Conservation (phyloP, 2,797 vertebrate species). For the Dicrostonyx torquatus region DNA sequence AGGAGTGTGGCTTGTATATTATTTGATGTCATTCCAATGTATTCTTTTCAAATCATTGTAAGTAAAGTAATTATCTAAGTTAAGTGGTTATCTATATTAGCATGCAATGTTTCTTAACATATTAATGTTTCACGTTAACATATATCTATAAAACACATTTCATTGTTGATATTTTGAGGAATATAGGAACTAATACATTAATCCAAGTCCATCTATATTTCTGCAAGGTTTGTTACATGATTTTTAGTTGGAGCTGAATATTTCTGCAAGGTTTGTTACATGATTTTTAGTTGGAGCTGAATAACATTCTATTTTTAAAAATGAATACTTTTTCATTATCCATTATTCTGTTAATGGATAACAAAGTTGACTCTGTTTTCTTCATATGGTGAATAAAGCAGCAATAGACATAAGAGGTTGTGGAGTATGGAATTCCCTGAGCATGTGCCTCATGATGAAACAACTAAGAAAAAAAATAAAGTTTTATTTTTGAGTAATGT, state of each 20-base stretch:
- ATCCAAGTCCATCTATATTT: not conserved
- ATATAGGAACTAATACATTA: not conserved
- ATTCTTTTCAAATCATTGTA: constrained; percentile 19
- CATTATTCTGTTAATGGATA: not conserved
- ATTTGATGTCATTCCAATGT: constrained; percentile 56
- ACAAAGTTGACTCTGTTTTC: not conserved
- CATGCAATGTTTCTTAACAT: constrained; percentile 26
- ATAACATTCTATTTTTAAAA: not conserved
- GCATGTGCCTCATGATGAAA: not conserved
- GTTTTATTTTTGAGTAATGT: not conserved
- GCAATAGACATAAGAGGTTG: not conserved
- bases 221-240: not conserved
- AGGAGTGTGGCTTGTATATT: constrained; percentile 45
- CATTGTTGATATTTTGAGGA: constrained; percentile 7
- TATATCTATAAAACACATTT: constrained; percentile 11
- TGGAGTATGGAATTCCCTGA: not conserved
- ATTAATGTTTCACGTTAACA: not conserved
- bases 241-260: too few relatives aligned
- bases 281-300: not conserved
- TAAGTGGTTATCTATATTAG: constrained; percentile 13
- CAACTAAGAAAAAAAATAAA: not conserved
- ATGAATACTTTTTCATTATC: not conserved
- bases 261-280: not conserved
- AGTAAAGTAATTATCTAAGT: constrained; percentile 1
- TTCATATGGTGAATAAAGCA: not conserved